Base-by-base conservation (phyloP, 2,113 vertebrate genomes). In the Malurus alboscapulatus region DNA sequence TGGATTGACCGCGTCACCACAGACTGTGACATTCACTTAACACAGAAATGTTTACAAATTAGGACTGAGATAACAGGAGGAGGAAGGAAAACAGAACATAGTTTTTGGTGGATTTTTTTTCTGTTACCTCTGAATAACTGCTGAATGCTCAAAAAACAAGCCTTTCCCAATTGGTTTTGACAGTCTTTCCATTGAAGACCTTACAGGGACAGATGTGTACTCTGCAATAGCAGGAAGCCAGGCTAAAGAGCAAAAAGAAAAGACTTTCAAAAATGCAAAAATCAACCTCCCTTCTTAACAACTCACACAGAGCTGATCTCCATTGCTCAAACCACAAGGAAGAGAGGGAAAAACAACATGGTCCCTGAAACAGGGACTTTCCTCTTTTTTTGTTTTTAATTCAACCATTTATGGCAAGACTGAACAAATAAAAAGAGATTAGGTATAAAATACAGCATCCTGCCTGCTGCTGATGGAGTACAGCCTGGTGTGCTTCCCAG, bases 1-100 rank as follows among this genome's bases (percentile, higher is more conserved):
- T 76, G 84, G 78, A 94, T 83, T 5, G 5, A 89, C 89, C 1
- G 1, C 18, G 0, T 90, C 89, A 93, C 71, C 62, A 91, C 0
- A 0, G 72, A 71, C 59, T n/a, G 59, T 42, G 93, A 95, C 85
- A 88, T 74, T 89, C 78, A 58, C 47, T 86, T 57, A 65, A 45
- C 57, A 78, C 40, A 63, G 78, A 83, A 94, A 22, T 88, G 92
- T 87, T 95, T 95, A 95, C 79, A 90, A 95, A 91, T 92, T 66
- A 85, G 24, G 40, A 77, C 34, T 15, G 53, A 88, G 94, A 90
- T 96, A 94, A 91, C 69, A 91, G 48, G 10, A 89, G 40, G 67
- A 91, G 10, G 15, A 66, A 14, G 21, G 21, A 45, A 68, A 95
- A 85, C 29, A 89, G 58, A 85, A 76, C 2, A 4, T 7, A 5